These are phyloP conservation scores for Ascidia mentula DNA, from an alignment of 23 tunicate species.

Conservation along the genomic window DNA sequence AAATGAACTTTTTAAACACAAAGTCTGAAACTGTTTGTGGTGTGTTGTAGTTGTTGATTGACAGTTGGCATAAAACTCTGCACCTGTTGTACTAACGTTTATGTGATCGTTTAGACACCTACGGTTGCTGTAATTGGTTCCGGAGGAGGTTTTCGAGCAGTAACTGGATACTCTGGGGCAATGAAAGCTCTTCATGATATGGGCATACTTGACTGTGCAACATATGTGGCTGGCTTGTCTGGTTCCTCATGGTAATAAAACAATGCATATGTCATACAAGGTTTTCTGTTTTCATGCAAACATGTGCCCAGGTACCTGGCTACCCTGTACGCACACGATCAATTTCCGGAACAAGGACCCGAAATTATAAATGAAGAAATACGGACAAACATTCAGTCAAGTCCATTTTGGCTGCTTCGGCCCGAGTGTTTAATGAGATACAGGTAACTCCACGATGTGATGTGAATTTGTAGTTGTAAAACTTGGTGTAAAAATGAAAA, in stretches of 20 bases:
- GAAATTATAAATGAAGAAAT: conserved; percentile 34
- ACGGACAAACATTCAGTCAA: conserved; percentile 34
- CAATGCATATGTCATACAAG: neutral
- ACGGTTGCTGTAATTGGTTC: conserved; percentile 78
- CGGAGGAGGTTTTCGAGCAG: conserved; percentile 87
- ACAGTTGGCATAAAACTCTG: too few relatives aligned
- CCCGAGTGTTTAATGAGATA: conserved; percentile 58
- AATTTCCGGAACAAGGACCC: conserved; percentile 42
- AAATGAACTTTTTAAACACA: too few relatives aligned
- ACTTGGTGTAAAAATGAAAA: too few relatives aligned
- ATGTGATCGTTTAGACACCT: conserved; percentile 69
- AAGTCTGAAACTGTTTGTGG: too few relatives aligned
- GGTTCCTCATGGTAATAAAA: conserved; percentile 67
- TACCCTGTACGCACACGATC: conserved; percentile 57
- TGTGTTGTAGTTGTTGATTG: too few relatives aligned
- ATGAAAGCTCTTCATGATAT: conserved; percentile 66
- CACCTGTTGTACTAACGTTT: too few relatives aligned
- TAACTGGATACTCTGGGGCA: conserved; percentile 78
- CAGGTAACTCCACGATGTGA: conserved; percentile 24
- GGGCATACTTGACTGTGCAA: conserved; percentile 76
- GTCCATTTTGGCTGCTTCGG: conserved; percentile 55
- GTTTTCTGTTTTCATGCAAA: neutral
- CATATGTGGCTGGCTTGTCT: conserved; percentile 70
- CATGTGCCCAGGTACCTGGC: conserved; percentile 51
- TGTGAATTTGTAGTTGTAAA: too few relatives aligned